Evolutionary conservation across 2,888 invertebrate genomes (phyloP).

Genomic region (Nephrotoma flavescens): DNA sequence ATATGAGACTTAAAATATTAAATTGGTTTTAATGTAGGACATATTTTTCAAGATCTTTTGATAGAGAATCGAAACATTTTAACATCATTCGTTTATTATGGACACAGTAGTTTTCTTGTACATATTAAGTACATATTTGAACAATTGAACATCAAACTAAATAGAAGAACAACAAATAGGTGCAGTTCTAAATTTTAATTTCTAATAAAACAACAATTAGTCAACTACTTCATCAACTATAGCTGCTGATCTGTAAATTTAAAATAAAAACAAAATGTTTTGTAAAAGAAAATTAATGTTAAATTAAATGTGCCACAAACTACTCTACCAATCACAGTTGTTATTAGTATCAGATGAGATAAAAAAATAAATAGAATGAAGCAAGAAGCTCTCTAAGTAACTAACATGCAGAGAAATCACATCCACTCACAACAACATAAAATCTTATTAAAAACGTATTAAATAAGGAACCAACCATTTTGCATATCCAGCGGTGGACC

Average conservation of each 20-base stretch:
- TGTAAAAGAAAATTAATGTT: not conserved
- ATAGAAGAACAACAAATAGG: not conserved
- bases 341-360: not conserved
- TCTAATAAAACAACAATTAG: not conserved
- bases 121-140: not conserved
- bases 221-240: slow-evolving; percentile 3
- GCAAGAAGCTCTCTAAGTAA: not conserved
- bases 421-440: slow-evolving; percentile 7
- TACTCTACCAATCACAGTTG: not conserved
- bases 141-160: not conserved
- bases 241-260: not conserved
- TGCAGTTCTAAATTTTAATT: not conserved
- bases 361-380: not conserved
- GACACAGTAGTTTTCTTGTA: not conserved
- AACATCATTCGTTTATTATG: not conserved
- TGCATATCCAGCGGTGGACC: slow-evolving; percentile 79
- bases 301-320: not conserved
- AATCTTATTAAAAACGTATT: slow-evolving; percentile 13
- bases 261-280: not conserved
- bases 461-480: slow-evolving; percentile 47
- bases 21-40: too few species aligned
- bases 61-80: not conserved
- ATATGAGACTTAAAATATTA: too few species aligned
- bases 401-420: slow-evolving; percentile 6
- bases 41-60: too few species aligned